Evolutionary conservation across 1,140 invertebrate genomes (phyloP).

Genomic region (Dysdera silvatica): DNA sequence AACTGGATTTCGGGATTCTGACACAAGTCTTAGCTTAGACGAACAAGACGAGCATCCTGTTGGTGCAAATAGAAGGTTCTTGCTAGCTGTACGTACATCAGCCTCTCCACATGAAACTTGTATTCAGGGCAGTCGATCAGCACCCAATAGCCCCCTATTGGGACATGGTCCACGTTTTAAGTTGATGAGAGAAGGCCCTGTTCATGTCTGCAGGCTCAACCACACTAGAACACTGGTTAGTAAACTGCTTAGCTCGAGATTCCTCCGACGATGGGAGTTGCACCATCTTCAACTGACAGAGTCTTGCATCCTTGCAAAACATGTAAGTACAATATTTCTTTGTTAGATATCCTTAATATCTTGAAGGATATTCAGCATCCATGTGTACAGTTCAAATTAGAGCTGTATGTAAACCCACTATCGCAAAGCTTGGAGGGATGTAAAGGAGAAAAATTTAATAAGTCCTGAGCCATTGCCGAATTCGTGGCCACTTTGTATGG

Average conservation of each 20-base stretch:
- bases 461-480: no score
- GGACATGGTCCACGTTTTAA: constrained; percentile 64
- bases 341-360: no score
- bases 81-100: no score
- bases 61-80: no score
- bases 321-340: constrained; percentile 4
- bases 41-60: no score
- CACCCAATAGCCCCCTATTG: constrained; percentile 43
- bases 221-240: constrained; percentile 69
- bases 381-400: no score
- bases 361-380: no score
- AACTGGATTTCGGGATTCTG: not conserved
- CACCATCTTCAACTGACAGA: constrained; percentile 64
- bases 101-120: no score
- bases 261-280: constrained; percentile 68
- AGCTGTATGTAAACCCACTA: no score
- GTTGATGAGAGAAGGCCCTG: constrained; percentile 62
- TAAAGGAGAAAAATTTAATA: no score
- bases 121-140: constrained; percentile 7
- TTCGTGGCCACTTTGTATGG: no score
- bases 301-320: constrained; percentile 36
- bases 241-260: constrained; percentile 72
- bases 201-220: constrained; percentile 68
- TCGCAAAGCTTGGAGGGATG: no score
- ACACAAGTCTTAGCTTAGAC: constrained; percentile 4